Percentiles rank a stretch among this genome's conserved stretches.
Evolutionary conservation across 64 coral and sea anemone species (phyloP).

Genomic region (Stylophora pistillata): DNA sequence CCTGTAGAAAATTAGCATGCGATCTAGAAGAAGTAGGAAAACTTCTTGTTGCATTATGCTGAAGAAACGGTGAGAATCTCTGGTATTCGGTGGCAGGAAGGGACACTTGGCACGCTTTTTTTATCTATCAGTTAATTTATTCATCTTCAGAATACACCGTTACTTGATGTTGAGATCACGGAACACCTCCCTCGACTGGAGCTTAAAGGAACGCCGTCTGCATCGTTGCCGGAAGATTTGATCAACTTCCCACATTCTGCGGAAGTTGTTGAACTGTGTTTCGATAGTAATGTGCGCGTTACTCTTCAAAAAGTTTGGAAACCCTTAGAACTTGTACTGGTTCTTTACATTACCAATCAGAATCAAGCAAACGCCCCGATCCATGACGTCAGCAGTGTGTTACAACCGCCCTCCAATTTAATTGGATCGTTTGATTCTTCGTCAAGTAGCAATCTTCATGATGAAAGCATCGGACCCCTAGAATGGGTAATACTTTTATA

Average conservation of each 20-base stretch:
- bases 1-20: no score
- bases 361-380: slow-evolving; percentile 59
- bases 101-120: no score
- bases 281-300: slow-evolving; percentile 71
- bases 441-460: slow-evolving; percentile 36
- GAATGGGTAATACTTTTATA: slow-evolving; percentile 46
- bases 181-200: slow-evolving; percentile 15
- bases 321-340: slow-evolving; percentile 77
- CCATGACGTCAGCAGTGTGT: slow-evolving; percentile 56
- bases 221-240: slow-evolving; percentile 49
- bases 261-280: slow-evolving; percentile 61
- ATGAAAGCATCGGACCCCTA: slow-evolving; percentile 57
- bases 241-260: slow-evolving; percentile 39
- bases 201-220: background rate
- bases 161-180: slow-evolving; percentile 35
- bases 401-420: slow-evolving; percentile 83
- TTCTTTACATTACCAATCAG: slow-evolving; percentile 82
- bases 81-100: no score
- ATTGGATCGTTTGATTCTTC: slow-evolving; percentile 51
- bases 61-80: no score
- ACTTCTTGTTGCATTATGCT: no score
- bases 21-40: no score
- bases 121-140: background rate
- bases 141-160: background rate
- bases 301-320: slow-evolving; percentile 86